Conservation (phyloP, 2,888 invertebrate species). For the Microdon myrmicae region DNA sequence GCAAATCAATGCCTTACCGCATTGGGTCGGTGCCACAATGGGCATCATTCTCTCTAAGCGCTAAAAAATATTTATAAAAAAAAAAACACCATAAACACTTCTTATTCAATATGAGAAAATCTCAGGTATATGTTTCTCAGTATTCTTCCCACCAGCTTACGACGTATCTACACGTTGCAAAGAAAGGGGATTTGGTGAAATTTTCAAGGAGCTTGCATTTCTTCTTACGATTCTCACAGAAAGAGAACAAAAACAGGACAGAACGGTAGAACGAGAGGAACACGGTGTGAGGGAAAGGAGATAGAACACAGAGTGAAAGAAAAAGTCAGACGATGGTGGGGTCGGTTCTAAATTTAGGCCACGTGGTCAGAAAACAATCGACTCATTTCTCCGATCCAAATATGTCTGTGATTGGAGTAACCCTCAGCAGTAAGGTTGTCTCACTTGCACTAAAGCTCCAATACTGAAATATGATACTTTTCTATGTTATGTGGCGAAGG, state of each 20-base stretch:
- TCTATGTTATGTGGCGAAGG: conserved; percentile 39
- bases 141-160: conserved; percentile 16
- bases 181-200: conserved; percentile 4
- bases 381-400: conserved; percentile 61
- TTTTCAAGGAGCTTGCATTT: neutral
- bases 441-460: conserved; percentile 62
- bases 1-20: too few species aligned
- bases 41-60: too few species aligned
- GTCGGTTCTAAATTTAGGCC: conserved; percentile 41
- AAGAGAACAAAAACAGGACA: too few species aligned
- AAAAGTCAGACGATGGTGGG: conserved; percentile 40
- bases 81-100: too few species aligned
- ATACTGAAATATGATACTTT: conserved; percentile 65
- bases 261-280: conserved; percentile 1
- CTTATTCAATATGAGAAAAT: too few species aligned
- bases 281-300: neutral
- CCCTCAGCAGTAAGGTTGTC: conserved; percentile 57
- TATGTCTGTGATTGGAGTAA: conserved; percentile 65
- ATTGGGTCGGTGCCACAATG: too few species aligned
- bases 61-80: too few species aligned
- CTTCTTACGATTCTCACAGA: neutral
- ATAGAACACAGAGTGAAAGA: conserved; percentile 5
- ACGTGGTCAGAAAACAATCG: conserved; percentile 13
- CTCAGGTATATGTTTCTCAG: conserved; percentile 30
- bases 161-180: conserved; percentile 1